Conservation (phyloP, 2,113 vertebrate species). For the Fregetta grallaria region DNA sequence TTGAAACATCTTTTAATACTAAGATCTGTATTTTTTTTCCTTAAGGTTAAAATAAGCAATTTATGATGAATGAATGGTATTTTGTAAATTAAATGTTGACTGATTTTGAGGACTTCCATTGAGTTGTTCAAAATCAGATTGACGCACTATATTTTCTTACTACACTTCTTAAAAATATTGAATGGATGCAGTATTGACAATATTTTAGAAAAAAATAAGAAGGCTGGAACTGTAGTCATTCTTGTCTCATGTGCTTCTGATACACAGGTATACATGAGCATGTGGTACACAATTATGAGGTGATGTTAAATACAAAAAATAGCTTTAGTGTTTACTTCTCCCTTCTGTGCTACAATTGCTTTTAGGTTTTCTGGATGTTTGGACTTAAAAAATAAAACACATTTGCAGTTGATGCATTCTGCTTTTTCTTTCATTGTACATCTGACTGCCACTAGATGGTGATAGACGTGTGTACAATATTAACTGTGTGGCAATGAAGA, state of each 20-base stretch:
- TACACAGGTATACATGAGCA: rapidly evolving
- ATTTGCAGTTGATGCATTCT: background rate
- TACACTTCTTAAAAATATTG: background rate
- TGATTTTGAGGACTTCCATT: background rate
- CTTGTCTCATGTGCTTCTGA: background rate
- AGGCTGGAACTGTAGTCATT: background rate
- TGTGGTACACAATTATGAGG: background rate
- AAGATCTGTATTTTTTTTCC: background rate
- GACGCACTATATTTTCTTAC: background rate
- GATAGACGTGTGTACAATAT: conserved; percentile 32
- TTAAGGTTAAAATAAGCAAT: background rate
- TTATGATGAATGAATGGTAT: background rate
- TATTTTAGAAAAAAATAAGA: background rate
- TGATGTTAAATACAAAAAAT: background rate
- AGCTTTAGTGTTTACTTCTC: background rate
- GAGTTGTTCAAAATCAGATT: background rate
- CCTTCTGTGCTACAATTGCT: background rate
- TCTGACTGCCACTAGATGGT: conserved; percentile 62
- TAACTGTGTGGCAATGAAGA: background rate
- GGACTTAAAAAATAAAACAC: background rate
- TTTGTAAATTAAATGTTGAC: background rate
- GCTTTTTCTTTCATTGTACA: background rate
- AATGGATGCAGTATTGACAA: background rate
- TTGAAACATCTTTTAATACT: background rate
- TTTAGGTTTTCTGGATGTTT: background rate